Evolutionary conservation across 37 sponge, comb jelly and placozoan genomes (phyloP).

Genomic region (Aphrocallistes beatrix): DNA sequence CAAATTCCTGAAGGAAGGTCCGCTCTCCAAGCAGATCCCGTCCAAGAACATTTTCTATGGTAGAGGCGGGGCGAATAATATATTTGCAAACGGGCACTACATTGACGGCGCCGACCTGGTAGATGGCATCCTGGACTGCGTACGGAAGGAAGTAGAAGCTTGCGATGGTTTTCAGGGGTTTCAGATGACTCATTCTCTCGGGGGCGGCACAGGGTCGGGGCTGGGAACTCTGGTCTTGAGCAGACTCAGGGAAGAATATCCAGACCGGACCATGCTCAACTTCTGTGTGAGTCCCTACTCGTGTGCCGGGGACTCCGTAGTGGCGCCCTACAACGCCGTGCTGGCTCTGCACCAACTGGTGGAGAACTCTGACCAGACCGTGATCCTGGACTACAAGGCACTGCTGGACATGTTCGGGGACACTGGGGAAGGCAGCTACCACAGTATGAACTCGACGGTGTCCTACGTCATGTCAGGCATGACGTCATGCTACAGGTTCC

Average conservation of each 20-base stretch:
- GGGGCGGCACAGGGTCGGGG: constrained; percentile 90
- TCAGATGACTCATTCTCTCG: constrained; percentile 96
- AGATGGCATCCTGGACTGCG: constrained; percentile 90
- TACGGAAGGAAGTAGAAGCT: constrained; percentile 96
- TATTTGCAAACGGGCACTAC: constrained; percentile 94
- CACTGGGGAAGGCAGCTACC: constrained; percentile 87
- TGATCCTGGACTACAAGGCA: constrained; percentile 93
- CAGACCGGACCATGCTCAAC: constrained; percentile 83
- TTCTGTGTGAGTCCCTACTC: constrained; percentile 95
- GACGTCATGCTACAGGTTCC: constrained; percentile 84
- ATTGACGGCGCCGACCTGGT: constrained; percentile 80
- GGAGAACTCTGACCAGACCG: constrained; percentile 99
- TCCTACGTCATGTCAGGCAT: constrained; percentile 91
- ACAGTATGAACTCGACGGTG: constrained; percentile 87
- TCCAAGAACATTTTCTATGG: constrained; percentile 98
- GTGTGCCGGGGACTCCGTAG: constrained; percentile 76
- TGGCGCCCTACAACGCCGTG: constrained; percentile 58
- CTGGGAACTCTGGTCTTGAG: constrained; percentile 97
- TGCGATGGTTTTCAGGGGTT: constrained; percentile 99
- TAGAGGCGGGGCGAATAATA: constrained; percentile 84
- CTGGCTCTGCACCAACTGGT: constrained; percentile 97
- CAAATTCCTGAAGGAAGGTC: constrained; percentile 68
- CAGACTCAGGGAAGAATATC: constrained; percentile 97
- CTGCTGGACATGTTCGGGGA: constrained; percentile 95
- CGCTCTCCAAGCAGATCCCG: constrained; percentile 91